phyloP scores from a whole-genome alignment of 2,797 vertebrate species.

The Anguilla megastoma region DNA sequence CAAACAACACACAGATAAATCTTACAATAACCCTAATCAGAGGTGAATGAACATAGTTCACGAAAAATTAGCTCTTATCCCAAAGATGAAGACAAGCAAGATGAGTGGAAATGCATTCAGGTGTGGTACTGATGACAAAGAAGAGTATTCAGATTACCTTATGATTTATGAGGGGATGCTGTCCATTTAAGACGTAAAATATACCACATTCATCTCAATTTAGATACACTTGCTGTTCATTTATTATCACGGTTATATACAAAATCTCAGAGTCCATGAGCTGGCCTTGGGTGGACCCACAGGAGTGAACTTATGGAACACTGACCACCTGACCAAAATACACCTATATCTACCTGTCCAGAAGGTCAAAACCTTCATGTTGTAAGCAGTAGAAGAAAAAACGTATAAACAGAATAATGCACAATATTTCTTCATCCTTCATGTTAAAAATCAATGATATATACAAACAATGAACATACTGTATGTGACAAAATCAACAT shows the following conservation, averaged over 20 bases:
- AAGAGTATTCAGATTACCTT: neutral
- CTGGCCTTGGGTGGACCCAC: neutral
- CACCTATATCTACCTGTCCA: neutral
- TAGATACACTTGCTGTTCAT: slow-evolving; percentile 5
- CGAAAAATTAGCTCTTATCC: neutral
- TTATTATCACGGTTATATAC: neutral
- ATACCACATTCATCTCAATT: neutral
- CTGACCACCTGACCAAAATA: neutral
- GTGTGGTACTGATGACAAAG: neutral
- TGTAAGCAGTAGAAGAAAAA: neutral
- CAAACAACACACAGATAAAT: too few species aligned
- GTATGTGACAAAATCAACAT: neutral
- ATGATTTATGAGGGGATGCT: neutral
- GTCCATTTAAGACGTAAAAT: neutral
- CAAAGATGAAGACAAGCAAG: neutral
- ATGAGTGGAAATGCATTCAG: neutral
- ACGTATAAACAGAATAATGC: neutral
- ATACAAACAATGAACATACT: slow-evolving; percentile 6
- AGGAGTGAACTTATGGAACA: neutral
- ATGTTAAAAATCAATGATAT: slow-evolving; percentile 5
- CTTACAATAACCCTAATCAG: neutral
- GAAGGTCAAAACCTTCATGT: neutral
- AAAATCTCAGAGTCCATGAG: neutral
- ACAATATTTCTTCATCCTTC: neutral
- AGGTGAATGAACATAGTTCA: neutral